Base-by-base conservation (phyloP, 2,797 vertebrate genomes). In the Tenualosa thibaudeaui region DNA sequence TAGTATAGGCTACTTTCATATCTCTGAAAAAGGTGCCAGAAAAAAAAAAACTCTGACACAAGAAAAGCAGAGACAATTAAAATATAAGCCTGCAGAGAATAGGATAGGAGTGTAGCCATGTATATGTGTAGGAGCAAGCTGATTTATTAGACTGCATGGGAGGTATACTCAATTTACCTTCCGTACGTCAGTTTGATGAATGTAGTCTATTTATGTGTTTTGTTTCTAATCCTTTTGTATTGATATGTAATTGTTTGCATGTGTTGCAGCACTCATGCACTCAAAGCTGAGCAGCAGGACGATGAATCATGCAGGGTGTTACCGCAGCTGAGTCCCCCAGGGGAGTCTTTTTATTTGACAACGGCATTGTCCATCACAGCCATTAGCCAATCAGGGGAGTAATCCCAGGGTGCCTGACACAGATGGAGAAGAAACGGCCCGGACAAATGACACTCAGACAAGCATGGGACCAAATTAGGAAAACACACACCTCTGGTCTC, bases 361-460 rank as follows among this genome's bases (percentile, higher is more conserved):
- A 84, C 82, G 85, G 83, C 83, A 84, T 84, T 88, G 90, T 90
- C 89, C 86, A 87, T 91, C 90, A 89, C 87, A 53, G 12, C 83
- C 87, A 91, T 86, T 84, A 89, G 88, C 87, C 90, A 89, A 89
- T 89, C 86, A 90, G 71, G 84, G 87, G 17, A 58, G 84, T 87
- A 50, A 88, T 86, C 86, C 86, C 37, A 81, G 88, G 86, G 89
- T 85, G 85, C 53, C 53, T 17, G 82, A 60, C 86, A 89, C 90
- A 93, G 92, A 92, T 92, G 90, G 91, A 88, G 82, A 82, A 85
- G 62, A 85, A 85, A 87, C 85, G 81, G 68, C 82, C 85, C 40
- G 86, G 91, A 90, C 83, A 90, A 91, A 90, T 85, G 22, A 82
- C 84, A 86, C 81, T 82, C 88, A 88, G 86, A 49, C 86, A 86